Conservation (phyloP, 2,888 invertebrate genomes). For the Elegia similella region DNA sequence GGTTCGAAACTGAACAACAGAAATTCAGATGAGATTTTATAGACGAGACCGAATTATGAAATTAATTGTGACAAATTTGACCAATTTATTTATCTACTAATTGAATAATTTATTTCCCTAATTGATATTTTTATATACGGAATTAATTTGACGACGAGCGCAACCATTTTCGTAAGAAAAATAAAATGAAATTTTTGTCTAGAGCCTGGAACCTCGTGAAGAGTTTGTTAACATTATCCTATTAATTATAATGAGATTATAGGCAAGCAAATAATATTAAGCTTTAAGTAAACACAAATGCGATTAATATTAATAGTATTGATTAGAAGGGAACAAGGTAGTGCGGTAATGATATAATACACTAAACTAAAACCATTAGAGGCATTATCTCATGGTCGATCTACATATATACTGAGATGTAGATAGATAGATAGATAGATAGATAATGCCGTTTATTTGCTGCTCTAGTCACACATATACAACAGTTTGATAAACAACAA, state of each 20-base stretch:
- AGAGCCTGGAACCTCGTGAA: background rate
- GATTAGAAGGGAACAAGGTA: background rate
- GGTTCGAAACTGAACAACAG: background rate
- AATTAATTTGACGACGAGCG: slow-evolving; percentile 9
- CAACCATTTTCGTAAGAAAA: slow-evolving; percentile 24
- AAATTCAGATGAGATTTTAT: slow-evolving; percentile 1
- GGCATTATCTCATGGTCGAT: slow-evolving; percentile 42
- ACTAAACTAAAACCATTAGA: slow-evolving; percentile 29
- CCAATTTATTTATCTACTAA: too few species aligned
- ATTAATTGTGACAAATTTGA: too few species aligned
- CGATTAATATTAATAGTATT: slow-evolving; percentile 7
- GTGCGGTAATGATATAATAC: slow-evolving; percentile 18
- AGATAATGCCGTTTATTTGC: too few species aligned
- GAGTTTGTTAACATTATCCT: slow-evolving; percentile 6
- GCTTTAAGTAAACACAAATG: background rate
- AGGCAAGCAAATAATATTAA: background rate
- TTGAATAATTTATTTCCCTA: too few species aligned
- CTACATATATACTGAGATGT: slow-evolving; percentile 39
- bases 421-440: too few species aligned
- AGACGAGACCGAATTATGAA: background rate
- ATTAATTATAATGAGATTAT: slow-evolving; percentile 4
- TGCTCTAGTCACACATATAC: too few species aligned
- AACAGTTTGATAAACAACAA: too few species aligned
- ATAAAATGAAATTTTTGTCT: slow-evolving; percentile 15
- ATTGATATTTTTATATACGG: too few species aligned